Evolutionary conservation across 2,797 vertebrate genomes (phyloP), one percentile per base, ranked within the genome.

Genomic region (Acrossocheilus wenchowensis): DNA sequence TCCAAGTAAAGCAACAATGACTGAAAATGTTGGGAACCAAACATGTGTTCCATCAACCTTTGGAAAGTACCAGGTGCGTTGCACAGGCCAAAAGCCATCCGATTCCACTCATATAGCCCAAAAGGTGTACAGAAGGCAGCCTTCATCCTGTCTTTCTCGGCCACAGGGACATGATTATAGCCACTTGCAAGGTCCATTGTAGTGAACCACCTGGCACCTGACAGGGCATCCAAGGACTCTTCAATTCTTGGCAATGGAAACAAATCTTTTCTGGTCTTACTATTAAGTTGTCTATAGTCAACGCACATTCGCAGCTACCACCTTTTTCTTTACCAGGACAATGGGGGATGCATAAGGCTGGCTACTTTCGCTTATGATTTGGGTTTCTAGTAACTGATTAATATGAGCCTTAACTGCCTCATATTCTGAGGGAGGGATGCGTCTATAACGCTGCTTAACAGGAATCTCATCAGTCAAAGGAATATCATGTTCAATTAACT

Each of bases 221-320:
- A 11, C 0, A 90, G 11, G 0, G 82, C 73, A 54, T 88, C 87
- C 5, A 74, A 30, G 1, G 36, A 62, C 14, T 88, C 78, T 4
- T 90, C 85, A 23, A 71, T 84, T 7, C 83, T 21, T 57, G 71
- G 84, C 1, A 86, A 10, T 0, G 78, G 89, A 4, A 85, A 91
- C 0, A 77, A 66, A 66, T 90, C 88, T 8, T 81, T 73, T 2
- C 48, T 2, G 72, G 72, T 90, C 17, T 88, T 87, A 0, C 23
- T n/a, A 4, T 60, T 60, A n/a, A 89, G 43, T 14, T 41, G 81
- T 0, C 81, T 2, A 17, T 89, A 86, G 15, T 90, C 86, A 10
- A 87, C 50, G 21, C 87, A 68, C 39, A 81, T 36, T 12, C 23
- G 6, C 8, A 72, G 5, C 30, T 50, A 0, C 39, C n/a, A 69